Percentiles rank a stretch among this genome's conserved stretches.
Conservation (phyloP, 2,888 invertebrate species). For the Lottia gigantea region DNA sequence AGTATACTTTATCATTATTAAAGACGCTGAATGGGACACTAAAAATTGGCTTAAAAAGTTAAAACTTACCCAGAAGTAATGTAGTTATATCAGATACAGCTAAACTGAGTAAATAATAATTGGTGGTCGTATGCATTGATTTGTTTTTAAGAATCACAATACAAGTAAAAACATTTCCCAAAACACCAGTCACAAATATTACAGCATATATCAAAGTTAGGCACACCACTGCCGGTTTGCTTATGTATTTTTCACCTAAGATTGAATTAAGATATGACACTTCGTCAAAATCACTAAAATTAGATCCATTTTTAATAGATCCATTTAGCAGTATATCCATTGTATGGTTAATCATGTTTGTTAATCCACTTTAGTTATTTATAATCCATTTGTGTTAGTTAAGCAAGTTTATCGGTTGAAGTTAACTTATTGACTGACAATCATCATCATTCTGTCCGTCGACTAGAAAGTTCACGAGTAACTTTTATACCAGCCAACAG, state of each 20-base stretch:
- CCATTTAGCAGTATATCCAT: too few relatives aligned
- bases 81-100: constrained; percentile 84
- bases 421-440: too few relatives aligned
- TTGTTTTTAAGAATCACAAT: constrained; percentile 29
- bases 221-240: constrained; percentile 15
- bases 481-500: too few relatives aligned
- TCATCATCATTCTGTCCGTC: too few relatives aligned
- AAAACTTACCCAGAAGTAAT: constrained; percentile 75
- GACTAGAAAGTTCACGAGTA: too few relatives aligned
- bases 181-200: constrained; percentile 30
- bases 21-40: too few relatives aligned
- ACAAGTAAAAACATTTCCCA: constrained; percentile 33
- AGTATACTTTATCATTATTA: too few relatives aligned
- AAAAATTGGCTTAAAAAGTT: neutral
- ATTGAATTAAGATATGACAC: neutral
- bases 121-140: constrained; percentile 62
- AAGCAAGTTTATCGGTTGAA: too few relatives aligned
- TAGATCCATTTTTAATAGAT: constrained; percentile 9
- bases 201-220: constrained; percentile 27
- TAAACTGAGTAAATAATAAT: constrained; percentile 87
- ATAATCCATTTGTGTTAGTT: too few relatives aligned
- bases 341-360: too few relatives aligned
- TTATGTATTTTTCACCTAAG: constrained; percentile 15
- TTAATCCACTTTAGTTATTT: too few relatives aligned
- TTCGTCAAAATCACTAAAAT: constrained; percentile 13